Evolutionary conservation across 1,140 invertebrate species (phyloP), one percentile per base, ranked within the genome.

Genomic region (Harlomillsia oculata): DNA sequence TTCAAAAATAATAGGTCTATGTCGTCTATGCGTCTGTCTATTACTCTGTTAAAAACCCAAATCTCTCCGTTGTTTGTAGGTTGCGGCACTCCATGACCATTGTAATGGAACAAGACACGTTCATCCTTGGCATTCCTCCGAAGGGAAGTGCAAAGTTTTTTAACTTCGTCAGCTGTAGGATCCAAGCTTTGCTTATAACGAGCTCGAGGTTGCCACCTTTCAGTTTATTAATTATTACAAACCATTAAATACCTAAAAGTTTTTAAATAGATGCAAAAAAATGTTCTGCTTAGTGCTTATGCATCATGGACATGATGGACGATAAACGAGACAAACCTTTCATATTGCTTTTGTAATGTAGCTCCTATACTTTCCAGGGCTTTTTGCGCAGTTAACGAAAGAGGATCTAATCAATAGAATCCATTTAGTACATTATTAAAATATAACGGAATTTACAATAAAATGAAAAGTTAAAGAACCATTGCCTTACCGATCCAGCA

Each of bases 41-140:
- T 72, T 70, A 91, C 89, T 73, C 87, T 82, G 76, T 99, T 99
- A 73, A 99, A 99, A 4, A 99, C 95, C 97, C 97, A 99, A 68
- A 99, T 95, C 80, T 99, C 96, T 13, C 97, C 96, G 77, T 99
- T 98, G 26, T 81, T 79, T 8, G 97, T 99, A 30, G 97, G 96
- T 74, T 88, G 90, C 36, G 97, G 97, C 48, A 99, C 97, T 21
- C 63, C 97, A 74, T 99, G 97, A 0, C 97, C 97, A 76, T 98
- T 99, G 70, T 99, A 99, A 75, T 99, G 96, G 76, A 99, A 99
- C 5, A 99, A 76, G 21, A 99, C 94, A 65, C 97, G 78, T 70
- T 99, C 97, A 66, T 99, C 96, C 75, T 98, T 99, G 0, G 97
- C 94, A 76, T 96, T 98, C 65, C 93, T 77, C n/a, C 97, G 76